Evolutionary conservation across 2,797 vertebrate species (phyloP).

Genomic region (Melopsittacus undulatus): DNA sequence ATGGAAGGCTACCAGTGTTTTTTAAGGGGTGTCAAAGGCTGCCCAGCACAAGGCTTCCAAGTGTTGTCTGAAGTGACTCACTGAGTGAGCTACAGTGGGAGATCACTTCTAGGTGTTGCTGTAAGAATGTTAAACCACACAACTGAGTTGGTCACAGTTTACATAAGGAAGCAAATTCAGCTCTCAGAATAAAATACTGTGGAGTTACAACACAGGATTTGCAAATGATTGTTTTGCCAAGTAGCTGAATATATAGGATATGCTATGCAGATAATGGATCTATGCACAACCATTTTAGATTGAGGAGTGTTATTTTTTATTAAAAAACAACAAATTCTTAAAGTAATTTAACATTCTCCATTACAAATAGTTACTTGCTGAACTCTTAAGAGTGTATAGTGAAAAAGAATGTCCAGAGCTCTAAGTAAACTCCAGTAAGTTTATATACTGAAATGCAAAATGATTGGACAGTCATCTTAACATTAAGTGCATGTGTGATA

Average conservation of each 20-base stretch:
- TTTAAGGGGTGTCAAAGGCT: background rate
- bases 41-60: background rate
- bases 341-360: background rate
- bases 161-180: background rate
- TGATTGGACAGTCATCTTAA: background rate
- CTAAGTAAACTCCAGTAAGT: background rate
- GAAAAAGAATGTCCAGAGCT: background rate
- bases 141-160: background rate
- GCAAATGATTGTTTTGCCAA: background rate
- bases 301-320: background rate
- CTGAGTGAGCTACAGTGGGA: background rate
- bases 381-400: background rate
- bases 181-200: background rate
- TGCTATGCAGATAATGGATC: background rate
- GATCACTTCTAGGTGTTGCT: background rate
- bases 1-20: background rate
- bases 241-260: background rate
- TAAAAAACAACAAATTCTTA: background rate
- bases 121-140: background rate
- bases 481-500: background rate
- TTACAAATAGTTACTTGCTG: background rate
- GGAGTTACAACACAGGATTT: background rate
- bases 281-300: background rate
- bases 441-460: background rate
- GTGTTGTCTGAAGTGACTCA: background rate